Conservation (phyloP, 2,797 vertebrate genomes). For the Chelon auratus region DNA sequence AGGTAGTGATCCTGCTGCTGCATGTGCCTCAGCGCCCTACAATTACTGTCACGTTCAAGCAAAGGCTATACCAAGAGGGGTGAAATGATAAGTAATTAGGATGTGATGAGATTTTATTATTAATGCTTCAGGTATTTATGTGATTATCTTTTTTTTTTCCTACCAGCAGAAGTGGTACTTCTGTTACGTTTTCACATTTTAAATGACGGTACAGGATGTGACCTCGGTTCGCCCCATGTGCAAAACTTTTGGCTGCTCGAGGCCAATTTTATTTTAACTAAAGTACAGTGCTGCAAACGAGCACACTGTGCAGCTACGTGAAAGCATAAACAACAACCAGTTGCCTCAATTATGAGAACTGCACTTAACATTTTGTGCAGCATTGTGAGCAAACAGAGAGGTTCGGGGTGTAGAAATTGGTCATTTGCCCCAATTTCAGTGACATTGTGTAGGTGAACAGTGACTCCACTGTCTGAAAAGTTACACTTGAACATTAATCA, state of each 20-base stretch:
- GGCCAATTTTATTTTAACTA: conserved; percentile 27
- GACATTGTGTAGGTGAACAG: conserved; percentile 40
- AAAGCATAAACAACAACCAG: conserved; percentile 47
- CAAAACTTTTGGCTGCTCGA: conserved; percentile 32
- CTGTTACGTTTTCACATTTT: conserved; percentile 5
- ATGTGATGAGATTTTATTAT: conserved; percentile 43
- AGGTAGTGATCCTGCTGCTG: conserved; percentile 62
- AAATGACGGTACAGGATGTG: conserved; percentile 16
- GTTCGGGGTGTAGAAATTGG: conserved; percentile 27
- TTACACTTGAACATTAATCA: conserved; percentile 14
- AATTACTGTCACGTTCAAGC: conserved; percentile 67
- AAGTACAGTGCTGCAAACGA: conserved; percentile 34
- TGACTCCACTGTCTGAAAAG: conserved; percentile 10
- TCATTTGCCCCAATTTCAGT: conserved; percentile 50
- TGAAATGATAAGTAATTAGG: conserved; percentile 53
- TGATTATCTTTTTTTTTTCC: conserved; percentile 32
- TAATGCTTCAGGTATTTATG: conserved; percentile 30
- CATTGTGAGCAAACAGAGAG: background rate
- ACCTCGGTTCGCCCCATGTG: conserved; percentile 20
- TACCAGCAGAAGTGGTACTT: conserved; percentile 13
- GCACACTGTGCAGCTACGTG: conserved; percentile 44
- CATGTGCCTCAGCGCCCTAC: conserved; percentile 57
- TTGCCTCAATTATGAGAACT: conserved; percentile 28
- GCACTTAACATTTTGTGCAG: conserved; percentile 17
- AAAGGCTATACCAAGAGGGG: conserved; percentile 46